Base-by-base conservation (phyloP, 1,140 invertebrate genomes). In the Manduca sexta region DNA sequence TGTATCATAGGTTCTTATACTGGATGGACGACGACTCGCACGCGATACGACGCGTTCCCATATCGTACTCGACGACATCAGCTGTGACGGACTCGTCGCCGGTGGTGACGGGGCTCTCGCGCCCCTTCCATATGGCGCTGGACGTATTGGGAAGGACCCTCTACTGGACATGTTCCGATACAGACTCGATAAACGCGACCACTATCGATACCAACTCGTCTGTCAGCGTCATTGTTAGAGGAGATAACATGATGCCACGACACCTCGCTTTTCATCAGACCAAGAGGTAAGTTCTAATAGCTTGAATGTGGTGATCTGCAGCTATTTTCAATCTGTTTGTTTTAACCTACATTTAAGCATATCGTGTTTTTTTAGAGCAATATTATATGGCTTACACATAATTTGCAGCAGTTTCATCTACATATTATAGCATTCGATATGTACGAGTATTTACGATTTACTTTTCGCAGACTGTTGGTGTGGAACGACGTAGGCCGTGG, bases 121-220 rank as follows among this genome's bases (percentile, higher is more conserved):
- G 87, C 12, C 93, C 94, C 0, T 94, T 91, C 73, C 95, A 97
- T 77, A 88, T 98, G 50, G 95, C 93, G 0, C 83, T 98, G 3
- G 96, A 98, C 76, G 90, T 94, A 0, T 88, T 95, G 17, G 92
- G 94, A 0, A 86, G 94, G 16, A 75, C 95, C 0, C 70, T 98
- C 0, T 98, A 95, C 84, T 98, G 95, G 95, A 93, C 94, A 0
- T 97, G 94, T 65, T 84, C 90, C 0, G 85, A 90, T 17, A 91
- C 92, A 14, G 93, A 98, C 74, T 92, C 93, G 0, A 97, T 98
- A 21, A 97, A 97, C 76, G 93, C 96, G 0, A 97, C 95, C 0
- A 90, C 92, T 49, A 62, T 77, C 31, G 67, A 77, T n/a, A 74
- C 74, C 51, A 76, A 70, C 30, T 74, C 72, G 0, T 74, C 74